A percentile compares a stretch with the other conserved stretches of the same genome.
Evolutionary conservation across 2,797 vertebrate species (phyloP).

Genomic region (Pseudochromis fuscus): DNA sequence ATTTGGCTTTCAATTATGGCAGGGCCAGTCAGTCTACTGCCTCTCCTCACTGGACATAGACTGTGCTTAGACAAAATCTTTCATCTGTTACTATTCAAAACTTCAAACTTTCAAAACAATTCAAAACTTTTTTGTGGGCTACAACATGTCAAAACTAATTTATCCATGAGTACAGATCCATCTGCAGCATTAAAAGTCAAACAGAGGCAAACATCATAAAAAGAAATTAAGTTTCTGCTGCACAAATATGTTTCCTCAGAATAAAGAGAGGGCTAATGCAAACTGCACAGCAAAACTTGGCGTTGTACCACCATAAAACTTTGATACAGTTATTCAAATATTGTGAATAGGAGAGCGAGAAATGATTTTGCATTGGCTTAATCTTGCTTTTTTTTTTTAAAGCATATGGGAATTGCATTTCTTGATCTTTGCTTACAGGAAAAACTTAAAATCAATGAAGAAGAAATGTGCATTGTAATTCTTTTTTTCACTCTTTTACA

Average conservation of each 20-base stretch:
- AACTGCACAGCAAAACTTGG: too few species aligned
- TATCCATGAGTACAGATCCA: background rate
- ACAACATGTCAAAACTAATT: too few species aligned
- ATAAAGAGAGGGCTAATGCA: too few species aligned
- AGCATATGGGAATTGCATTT: too few species aligned
- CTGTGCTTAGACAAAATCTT: background rate
- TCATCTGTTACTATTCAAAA: background rate
- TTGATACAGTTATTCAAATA: too few species aligned
- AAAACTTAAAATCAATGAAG: background rate
- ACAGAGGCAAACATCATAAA: background rate
- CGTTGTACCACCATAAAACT: too few species aligned
- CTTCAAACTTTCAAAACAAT: too few species aligned
- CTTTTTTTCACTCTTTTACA: background rate
- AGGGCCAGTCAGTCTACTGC: slow-evolving; percentile 3
- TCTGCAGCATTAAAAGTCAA: background rate
- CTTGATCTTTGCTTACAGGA: background rate
- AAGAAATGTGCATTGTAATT: background rate
- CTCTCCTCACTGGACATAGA: background rate
- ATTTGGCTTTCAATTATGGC: slow-evolving; percentile 22
- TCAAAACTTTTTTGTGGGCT: too few species aligned
- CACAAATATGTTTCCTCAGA: too few species aligned
- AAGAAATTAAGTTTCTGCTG: background rate
- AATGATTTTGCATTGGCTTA: too few species aligned
- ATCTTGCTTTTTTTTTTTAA: too few species aligned
- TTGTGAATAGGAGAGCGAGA: too few species aligned